Percentiles rank a stretch among this genome's conserved stretches.
phyloP scores from a whole-genome alignment of 2,113 vertebrate genomes.

The Taurulus bubalis region DNA sequence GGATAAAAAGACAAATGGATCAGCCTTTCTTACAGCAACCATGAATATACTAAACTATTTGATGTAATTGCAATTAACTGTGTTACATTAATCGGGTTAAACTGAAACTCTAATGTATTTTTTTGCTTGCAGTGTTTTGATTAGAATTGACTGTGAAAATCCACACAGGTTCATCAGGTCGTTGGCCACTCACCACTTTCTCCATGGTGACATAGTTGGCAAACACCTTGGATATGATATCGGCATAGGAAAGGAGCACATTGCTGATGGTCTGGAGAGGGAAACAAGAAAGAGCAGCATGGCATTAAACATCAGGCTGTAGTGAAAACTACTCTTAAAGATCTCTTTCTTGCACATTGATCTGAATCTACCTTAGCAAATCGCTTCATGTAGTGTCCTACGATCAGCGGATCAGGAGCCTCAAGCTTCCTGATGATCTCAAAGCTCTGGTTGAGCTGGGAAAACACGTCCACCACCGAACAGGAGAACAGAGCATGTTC shows the following conservation, averaged over 20 bases:
- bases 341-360: not conserved
- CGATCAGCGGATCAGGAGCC: slow-evolving; percentile 96
- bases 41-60: too few species aligned
- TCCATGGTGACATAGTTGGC: slow-evolving; percentile 96
- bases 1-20: slow-evolving; percentile 18
- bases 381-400: slow-evolving; percentile 97
- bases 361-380: slow-evolving; percentile 93
- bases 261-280: slow-evolving; percentile 95
- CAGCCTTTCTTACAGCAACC: not conserved
- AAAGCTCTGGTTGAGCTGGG: slow-evolving; percentile 99
- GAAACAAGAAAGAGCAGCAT: not conserved
- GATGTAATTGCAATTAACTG: not conserved
- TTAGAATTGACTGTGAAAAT: not conserved
- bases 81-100: not conserved
- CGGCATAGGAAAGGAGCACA: slow-evolving; percentile 94
- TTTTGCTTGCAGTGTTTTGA: not conserved
- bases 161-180: not conserved
- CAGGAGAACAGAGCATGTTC: slow-evolving; percentile 98
- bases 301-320: not conserved
- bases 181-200: slow-evolving; percentile 87
- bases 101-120: not conserved
- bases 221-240: slow-evolving; percentile 95
- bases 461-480: slow-evolving; percentile 98
- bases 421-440: slow-evolving; percentile 99
- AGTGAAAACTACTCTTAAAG: not conserved